Base-by-base conservation (phyloP, 2,888 invertebrate genomes). In the Ryuthela nishihirai region DNA sequence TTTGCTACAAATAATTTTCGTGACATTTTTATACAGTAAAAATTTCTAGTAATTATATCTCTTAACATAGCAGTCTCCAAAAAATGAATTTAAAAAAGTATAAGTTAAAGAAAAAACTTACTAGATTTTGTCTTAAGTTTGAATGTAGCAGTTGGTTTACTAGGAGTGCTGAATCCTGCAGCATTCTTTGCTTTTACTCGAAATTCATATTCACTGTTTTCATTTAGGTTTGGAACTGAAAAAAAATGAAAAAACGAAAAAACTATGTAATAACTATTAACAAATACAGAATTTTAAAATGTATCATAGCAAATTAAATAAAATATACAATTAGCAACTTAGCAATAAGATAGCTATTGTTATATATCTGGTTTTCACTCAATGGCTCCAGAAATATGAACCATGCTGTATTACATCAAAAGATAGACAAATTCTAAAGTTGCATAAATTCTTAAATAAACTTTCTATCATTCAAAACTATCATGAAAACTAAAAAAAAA, bases 151-250 rank as follows among this genome's bases (percentile, higher is more conserved):
- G 93, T 91, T 15, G 85, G 83, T 54, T 81, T 81, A 34, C 93
- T 93, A 64, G 97, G 94, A 72, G 92, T 93, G 75, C 95, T 89
- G 75, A 89, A 87, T 15, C 99, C 99, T 29, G 98, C 98, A 0
- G 90, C 89, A 77, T 99, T 99, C 80, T 97, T 95, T 0, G 98
- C 98, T 42, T 90, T 84, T 4, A 99, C 88, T 41, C 98, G 83
- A 82, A 99, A 99, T 76, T 99, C 98, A 75, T 98, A 99, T 73
- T 94, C 94, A 71, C 86, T 87, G 4, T 92, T 93, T 53, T 90
- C 85, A 12, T 85, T 81, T 26, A 80, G 70, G 18, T 75, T 75
- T 26, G 73, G 72, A 50, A 77, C 78, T 72, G 67, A 53, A 67
- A 68, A 61, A 20, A 4, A 29, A 9, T 17, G 23, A 26, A 17